Base-by-base conservation (phyloP, 2,797 vertebrate species). In the Menidia menidia region DNA sequence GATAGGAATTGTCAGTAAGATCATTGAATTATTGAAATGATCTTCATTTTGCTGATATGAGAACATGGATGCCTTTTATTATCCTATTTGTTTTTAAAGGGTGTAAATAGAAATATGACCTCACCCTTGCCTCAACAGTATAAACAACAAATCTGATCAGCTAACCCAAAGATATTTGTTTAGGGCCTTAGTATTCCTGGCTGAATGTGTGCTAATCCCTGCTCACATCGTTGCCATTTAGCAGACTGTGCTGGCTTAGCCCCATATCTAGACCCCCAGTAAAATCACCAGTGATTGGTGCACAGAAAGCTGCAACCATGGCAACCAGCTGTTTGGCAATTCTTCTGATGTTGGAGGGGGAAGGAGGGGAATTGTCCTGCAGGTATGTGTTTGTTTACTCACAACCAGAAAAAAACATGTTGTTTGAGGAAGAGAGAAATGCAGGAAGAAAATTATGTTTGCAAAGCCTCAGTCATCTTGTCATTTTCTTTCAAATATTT, bases 271-370 rank as follows among this genome's bases (percentile, higher is more conserved):
- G 73, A 77, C 71, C 72, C 73, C 69, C 44, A 84, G 61, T 77
- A 87, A 84, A 78, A 68, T 71, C 47, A 43, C 69, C 60, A 68
- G 67, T 58, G 71, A 90, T 89, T 90, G 85, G 89, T 69, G 68
- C 57, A 16, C 45, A 68, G 77, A 71, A 77, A 78, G 57, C 67
- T 56, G 89, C 70, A 84, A 75, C 92, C 87, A 90, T 89, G 84
- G 89, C 75, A 92, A 92, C 90, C 90, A 90, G 90, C 86, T 90
- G 90, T 91, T 92, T 90, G 80, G 78, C 74, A 74, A 86, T 83
- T 84, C 67, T 61, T 77, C 64, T 71, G 80, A 76, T 79, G 79
- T 60, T 65, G 78, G 72, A 69, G 70, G 75, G 55, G 64, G 59
- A 68, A 68, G 51, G 59, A 63, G 43, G 71, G 67, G 71, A 71